Evolutionary conservation across 2,113 vertebrate genomes (phyloP), one percentile per base, ranked within the genome.

Genomic region (Raja brachyura): DNA sequence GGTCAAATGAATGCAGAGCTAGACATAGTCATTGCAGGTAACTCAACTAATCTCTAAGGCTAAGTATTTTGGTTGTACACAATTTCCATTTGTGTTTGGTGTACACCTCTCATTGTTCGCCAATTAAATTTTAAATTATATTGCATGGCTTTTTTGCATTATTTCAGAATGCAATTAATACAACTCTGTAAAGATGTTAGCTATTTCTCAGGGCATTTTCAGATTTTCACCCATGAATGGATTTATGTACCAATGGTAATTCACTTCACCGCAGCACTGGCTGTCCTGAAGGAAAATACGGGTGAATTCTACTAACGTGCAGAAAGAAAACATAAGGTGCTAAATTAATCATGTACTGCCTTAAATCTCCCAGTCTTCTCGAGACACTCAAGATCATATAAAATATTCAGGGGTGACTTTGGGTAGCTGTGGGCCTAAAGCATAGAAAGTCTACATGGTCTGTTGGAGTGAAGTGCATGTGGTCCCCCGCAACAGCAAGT

Each of bases 331-430:
- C 39, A 96, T 96, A 96, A 97, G 95, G 97, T 95, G 93, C 94
- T 99, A 97, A 99, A 99, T 99, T 99, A 98, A 98, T 98, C 97
- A 99, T 99, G 97, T 95, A 96, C 97, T 96, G 96, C 95, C 96
- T 97, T 96, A 97, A 98, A 97, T 98, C 98, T 97, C 95, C 95
- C 98, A 98, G 99, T 98, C 98, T 98, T 97, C 97, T 97, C 97
- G 97, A 97, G 97, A 98, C 96, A 96, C 96, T 97, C 95, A 96
- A 97, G 97, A 98, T 94, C 94, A 93, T 97, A 99, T 99, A 95
- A 98, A 99, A 98, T 98, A 99, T 99, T 99, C 95, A 97, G 94
- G 95, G 96, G 94, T 96, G 95, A 95, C 95, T 96, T 95, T 95
- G 96, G 95, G 96, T 48, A 48, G 39, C 39, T 48, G 39, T 48